Evolutionary conservation across 2,113 vertebrate genomes (phyloP), one percentile per base, ranked within the genome.

Genomic region (Malurus alboscapulatus): DNA sequence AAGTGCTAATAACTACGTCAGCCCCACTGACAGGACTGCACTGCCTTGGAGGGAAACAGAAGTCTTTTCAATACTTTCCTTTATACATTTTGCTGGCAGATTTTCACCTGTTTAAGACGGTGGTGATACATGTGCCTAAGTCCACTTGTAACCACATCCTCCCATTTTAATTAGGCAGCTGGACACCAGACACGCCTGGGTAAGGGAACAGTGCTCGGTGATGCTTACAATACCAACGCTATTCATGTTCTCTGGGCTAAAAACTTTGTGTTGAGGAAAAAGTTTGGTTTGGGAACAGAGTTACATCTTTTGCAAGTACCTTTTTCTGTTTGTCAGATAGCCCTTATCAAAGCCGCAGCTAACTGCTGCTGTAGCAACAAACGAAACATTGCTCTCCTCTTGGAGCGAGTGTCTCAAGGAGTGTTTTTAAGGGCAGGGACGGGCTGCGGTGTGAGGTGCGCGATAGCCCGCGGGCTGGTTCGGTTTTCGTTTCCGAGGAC

Each of bases 21-120:
- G 29, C 10, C 32, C 27, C 8, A 12, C 38, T 0, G 6, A 5
- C 1, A 1, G 25, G 25, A 12, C 26, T 25, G 11, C 17, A 1
- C n/a, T 51, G 34, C 50, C 57, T 67, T 14, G 8, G 16, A 67
- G 27, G 44, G 44, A 84, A 44, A 5, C 21, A 75, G 34, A 32
- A 54, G 5, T 7, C 26, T 26, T 58, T 68, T 62, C 25, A 66
- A 30, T 13, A 24, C 29, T 20, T 83, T 36, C 19, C 14, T 57
- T 59, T 47, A 38, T 65, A 34, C 12, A 7, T 19, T 25, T 40
- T 6, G 5, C 12, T 84, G 32, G 38, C 57, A 47, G 34, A n/a
- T 34, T 16, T 10, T 59, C 25, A 11, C 3, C 1, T 42, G 14
- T 42, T 72, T 65, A 24, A 53, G 54, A 12, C 11, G 11, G 7